These are phyloP conservation scores for Pseudeuparius sepicola DNA, from an alignment of 2,888 invertebrate genomes.

Conservation along the genomic window DNA sequence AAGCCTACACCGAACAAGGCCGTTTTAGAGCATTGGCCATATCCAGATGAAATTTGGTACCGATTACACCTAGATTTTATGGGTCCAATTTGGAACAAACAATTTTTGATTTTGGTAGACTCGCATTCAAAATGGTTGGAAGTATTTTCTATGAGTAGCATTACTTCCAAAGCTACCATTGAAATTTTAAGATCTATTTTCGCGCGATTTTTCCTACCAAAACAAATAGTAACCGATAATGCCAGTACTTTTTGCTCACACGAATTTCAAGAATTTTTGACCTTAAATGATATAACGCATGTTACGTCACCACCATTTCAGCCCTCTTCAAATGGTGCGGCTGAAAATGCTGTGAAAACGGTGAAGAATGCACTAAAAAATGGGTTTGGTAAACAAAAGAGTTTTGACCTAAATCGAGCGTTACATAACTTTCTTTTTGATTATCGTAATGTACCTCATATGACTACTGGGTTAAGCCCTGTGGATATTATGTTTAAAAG, in stretches of 20 bases:
- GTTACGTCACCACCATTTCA: no score
- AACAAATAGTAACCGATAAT: no score
- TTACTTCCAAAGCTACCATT: conserved; percentile 9
- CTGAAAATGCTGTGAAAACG: no score
- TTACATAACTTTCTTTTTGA: no score
- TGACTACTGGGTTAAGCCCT: conserved; percentile 14
- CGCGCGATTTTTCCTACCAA: no score
- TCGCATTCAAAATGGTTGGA: conserved; percentile 13
- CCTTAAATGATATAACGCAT: no score
- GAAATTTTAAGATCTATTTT: no score
- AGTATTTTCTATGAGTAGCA: conserved; percentile 11
- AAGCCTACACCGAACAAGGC: conserved; percentile 11
- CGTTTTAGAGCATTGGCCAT: conserved; percentile 10
- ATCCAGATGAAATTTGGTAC: conserved; percentile 12
- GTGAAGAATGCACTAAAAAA: conserved; percentile 16
- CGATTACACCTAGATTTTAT: conserved; percentile 16
- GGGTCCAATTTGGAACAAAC: conserved; percentile 11
- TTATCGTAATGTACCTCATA: conserved; percentile 15
- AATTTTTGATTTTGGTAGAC: conserved; percentile 13
- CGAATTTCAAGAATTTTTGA: no score
- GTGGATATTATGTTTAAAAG: conserved; percentile 14
- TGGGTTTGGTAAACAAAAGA: no score
- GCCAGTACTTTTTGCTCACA: conserved; percentile 22
- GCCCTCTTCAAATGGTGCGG: conserved; percentile 21
- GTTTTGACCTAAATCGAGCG: no score